Base-by-base conservation (phyloP, 2,888 invertebrate species). In the Kryphioiulus occultus region DNA sequence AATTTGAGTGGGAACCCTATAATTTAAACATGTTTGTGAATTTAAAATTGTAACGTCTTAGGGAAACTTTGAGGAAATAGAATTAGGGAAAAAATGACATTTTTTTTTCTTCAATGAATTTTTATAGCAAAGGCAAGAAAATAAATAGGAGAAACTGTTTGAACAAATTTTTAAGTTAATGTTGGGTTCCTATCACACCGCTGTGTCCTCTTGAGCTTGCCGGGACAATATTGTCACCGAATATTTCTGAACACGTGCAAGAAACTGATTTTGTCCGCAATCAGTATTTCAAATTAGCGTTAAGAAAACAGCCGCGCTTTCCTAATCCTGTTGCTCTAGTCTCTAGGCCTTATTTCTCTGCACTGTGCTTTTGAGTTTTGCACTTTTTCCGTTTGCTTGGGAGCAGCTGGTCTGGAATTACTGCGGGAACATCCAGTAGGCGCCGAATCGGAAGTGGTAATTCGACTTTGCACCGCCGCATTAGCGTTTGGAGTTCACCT, bases 311-410 rank as follows among this genome's bases (percentile, higher is more conserved):
- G 1, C 30, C 1, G 30, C 15, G 78, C 78, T 10, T 3, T 78
- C 78, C 26, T 30, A 78, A 78, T 30, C 78, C 30, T 78, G 12
- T 78, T 78, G 78, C 26, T 78, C 1, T 78, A 78, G 78, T 78
- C 30, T 78, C 30, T 78, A 78, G 78, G 26, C 59, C 59, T 68
- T 26, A 22, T 68, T 68, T 68, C 9, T 39, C 26, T n/a, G 68
- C 68, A 68, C 68, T 26, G 26, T 68, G 68, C 78, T 78, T 78
- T 68, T 78, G 30, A 30, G 26, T 78, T 78, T 78, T 78, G 78
- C 78, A 78, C 78, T 78, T 78, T 68, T 78, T 78, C 30, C 78
- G 30, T 78, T 78, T 78, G 78, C 78, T 78, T 78, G 78, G 78
- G 15, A 78, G 30, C 78, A 7, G 7, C 78, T 0, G 30, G 30